Percentiles rank a stretch among this genome's conserved stretches.
phyloP scores from a whole-genome alignment of 2,888 invertebrate species.

The Latheticus oryzae region DNA sequence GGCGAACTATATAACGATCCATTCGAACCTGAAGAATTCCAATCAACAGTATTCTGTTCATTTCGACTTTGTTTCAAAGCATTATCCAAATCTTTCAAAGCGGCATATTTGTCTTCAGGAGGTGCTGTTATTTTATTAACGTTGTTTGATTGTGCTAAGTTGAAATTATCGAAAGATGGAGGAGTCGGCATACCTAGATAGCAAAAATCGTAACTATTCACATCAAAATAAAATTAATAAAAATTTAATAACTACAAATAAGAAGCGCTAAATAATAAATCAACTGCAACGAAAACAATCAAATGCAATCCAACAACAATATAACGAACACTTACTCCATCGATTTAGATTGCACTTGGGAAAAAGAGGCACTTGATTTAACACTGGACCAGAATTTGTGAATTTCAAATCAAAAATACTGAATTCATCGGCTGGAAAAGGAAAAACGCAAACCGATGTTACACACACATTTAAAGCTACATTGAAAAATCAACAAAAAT shows the following conservation, averaged over 20 bases:
- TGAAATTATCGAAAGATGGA: conserved; percentile 46
- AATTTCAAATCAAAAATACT: conserved; percentile 64
- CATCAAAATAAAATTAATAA: too few relatives aligned
- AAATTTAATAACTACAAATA: conserved; percentile 19
- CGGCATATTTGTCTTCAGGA: conserved; percentile 93
- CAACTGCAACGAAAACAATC: conserved; percentile 20
- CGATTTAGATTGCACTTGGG: conserved; percentile 62
- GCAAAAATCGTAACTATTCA: conserved; percentile 27
- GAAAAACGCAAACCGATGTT: conserved; percentile 22
- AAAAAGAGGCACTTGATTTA: conserved; percentile 63
- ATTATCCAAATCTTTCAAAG: conserved; percentile 91
- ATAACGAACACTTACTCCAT: conserved; percentile 63
- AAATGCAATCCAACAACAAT: conserved; percentile 23
- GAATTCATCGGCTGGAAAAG: conserved; percentile 57
- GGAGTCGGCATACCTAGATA: conserved; percentile 57
- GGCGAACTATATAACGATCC: conserved; percentile 63
- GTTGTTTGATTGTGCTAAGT: conserved; percentile 44
- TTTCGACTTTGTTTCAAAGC: conserved; percentile 70
- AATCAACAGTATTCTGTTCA: conserved; percentile 67
- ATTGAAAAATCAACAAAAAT: conserved; percentile 9
- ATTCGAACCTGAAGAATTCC: conserved; percentile 60
- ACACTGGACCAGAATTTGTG: conserved; percentile 60
- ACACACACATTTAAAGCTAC: conserved; percentile 34
- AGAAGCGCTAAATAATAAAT: conserved; percentile 16
- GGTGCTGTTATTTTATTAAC: conserved; percentile 50